Evolutionary conservation across 1,140 invertebrate genomes (phyloP), one percentile per base, ranked within the genome.

Genomic region (Paraescarpia echinospica): DNA sequence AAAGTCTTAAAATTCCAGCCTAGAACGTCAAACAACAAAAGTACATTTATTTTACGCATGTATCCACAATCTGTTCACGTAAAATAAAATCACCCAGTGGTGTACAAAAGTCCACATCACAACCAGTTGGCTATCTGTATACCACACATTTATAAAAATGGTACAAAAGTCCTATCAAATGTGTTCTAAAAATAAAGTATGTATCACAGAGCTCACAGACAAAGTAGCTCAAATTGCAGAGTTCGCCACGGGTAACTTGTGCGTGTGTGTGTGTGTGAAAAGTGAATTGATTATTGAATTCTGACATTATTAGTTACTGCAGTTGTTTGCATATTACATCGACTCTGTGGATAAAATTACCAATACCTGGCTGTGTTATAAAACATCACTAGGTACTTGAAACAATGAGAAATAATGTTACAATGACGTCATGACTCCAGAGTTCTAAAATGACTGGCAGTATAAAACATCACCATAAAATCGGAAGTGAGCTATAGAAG

Each of bases 391-490:
- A 41, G 41, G 59, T 2, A 27, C 22, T 31, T 22, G 59, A 31
- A 22, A 77, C 59, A 77, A 77, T 77, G 59, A 51, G 18, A 18
- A 51, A 8, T 18, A 41, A 2, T 77, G 8, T 77, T 77, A 77
- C 59, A 12, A 18, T 27, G 0, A 31, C 59, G 27, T 5, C 2
- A 31, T 22, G 59, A 14, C 18, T 77, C 2, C 4, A 31, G 8
- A 18, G 59, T 2, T 31, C 8, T 27, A 77, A 77, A 77, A 77
- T 31, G 27, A 77, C 59, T 77, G 59, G 22, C 59, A 77, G 27
- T 77, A 77, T 77, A 77, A 77, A 77, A 77, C 59, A 77, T 77
- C 59, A 77, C 59, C 59, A 77, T 77, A 77, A 77, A 77, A 77
- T 77, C 59, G 59, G 59, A 77, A 77, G 27, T 77, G 59, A 6